Percentiles rank a stretch among this genome's conserved stretches.
These are phyloP conservation scores for Bombus turneri DNA, from an alignment of 1,140 invertebrate genomes.

Conservation along the genomic window DNA sequence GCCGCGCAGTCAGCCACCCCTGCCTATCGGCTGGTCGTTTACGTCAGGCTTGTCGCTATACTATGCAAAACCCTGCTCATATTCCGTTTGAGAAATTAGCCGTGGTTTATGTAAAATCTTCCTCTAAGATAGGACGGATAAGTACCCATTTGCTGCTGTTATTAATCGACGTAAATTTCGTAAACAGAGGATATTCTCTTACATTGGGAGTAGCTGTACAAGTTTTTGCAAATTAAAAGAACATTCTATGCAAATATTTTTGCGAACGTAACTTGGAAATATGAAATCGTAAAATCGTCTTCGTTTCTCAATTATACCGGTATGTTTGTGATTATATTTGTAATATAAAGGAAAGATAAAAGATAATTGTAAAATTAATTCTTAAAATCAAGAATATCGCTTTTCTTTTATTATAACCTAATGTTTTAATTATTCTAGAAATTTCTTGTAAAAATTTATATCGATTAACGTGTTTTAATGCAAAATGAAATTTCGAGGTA, in stretches of 20 bases:
- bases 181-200: not conserved
- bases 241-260: not conserved
- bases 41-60: slow-evolving; percentile 62
- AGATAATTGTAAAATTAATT: not conserved
- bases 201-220: not conserved
- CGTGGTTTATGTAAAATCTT: not conserved
- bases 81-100: not conserved
- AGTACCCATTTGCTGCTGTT: not conserved
- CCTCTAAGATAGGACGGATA: not conserved
- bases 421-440: not conserved
- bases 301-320: too few relatives aligned
- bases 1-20: slow-evolving; percentile 77
- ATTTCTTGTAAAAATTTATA: not conserved
- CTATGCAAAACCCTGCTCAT: slow-evolving; percentile 18
- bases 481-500: not conserved
- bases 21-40: slow-evolving; percentile 72
- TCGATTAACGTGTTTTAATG: not conserved
- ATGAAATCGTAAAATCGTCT: too few relatives aligned
- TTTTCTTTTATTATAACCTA: too few relatives aligned
- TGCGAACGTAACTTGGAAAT: not conserved
- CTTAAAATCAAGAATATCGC: not conserved
- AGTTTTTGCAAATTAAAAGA: not conserved
- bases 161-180: not conserved
- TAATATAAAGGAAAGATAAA: too few relatives aligned
- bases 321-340: too few relatives aligned